Evolutionary conservation across 2,888 invertebrate species (phyloP).

Genomic region (Neoascia interrupta): DNA sequence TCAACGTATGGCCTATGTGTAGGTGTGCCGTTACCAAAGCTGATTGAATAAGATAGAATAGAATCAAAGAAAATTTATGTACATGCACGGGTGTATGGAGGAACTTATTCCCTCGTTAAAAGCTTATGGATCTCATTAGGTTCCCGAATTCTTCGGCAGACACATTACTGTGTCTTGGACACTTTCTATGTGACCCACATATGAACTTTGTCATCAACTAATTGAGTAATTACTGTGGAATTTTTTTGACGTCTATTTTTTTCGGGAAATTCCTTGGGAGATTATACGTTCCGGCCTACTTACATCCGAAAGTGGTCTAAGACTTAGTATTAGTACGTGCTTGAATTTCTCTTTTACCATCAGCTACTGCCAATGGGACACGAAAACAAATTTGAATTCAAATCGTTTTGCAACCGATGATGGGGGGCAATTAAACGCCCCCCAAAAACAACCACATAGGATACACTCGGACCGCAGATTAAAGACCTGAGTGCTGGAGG

Average conservation of each 20-base stretch:
- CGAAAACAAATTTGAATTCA: background rate
- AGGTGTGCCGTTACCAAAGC: constrained; percentile 56
- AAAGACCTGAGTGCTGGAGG: constrained; percentile 23
- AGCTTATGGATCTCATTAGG: constrained; percentile 46
- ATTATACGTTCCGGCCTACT: constrained; percentile 23
- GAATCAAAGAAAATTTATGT: constrained; percentile 33
- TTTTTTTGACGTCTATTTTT: constrained; percentile 8
- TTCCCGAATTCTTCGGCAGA: background rate
- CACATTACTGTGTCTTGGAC: background rate
- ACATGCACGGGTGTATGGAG: constrained; percentile 2
- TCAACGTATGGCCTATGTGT: constrained; percentile 19
- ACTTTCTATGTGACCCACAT: constrained; percentile 46
- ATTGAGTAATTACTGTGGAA: constrained; percentile 28
- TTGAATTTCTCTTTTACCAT: constrained; percentile 30
- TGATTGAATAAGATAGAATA: constrained; percentile 40
- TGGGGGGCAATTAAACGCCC: constrained; percentile 43
- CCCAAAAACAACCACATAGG: too few relatives aligned
- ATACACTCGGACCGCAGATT: constrained; percentile 12
- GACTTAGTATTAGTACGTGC: background rate
- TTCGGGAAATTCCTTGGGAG: constrained; percentile 13
- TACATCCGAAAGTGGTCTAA: background rate
- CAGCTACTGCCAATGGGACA: background rate
- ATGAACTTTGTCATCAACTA: background rate
- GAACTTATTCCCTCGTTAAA: constrained; percentile 33
- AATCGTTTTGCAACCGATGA: constrained; percentile 33